These are phyloP conservation scores for Diaperis boleti DNA, from an alignment of 2,888 invertebrate genomes.

Conservation along the genomic window DNA sequence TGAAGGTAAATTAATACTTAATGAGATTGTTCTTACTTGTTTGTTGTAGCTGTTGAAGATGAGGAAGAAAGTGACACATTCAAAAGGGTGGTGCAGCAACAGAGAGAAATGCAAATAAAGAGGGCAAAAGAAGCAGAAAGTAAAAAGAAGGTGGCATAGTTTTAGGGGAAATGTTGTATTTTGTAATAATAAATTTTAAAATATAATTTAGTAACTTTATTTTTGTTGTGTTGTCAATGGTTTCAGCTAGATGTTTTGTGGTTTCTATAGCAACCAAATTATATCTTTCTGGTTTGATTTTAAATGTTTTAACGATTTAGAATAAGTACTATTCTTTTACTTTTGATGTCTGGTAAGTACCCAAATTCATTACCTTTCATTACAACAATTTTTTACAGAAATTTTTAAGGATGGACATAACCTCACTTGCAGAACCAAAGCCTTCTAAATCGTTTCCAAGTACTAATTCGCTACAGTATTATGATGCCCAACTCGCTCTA, in stretches of 20 bases:
- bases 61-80: constrained; percentile 61
- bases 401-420: constrained; percentile 7
- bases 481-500: constrained; percentile 48
- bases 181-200: no score
- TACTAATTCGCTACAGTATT: neutral
- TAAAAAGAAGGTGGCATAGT: constrained; percentile 45
- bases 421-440: constrained; percentile 9
- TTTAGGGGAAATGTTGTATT: no score
- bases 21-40: constrained; percentile 8
- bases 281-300: no score
- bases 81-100: constrained; percentile 61
- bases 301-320: no score
- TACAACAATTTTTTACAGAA: neutral
- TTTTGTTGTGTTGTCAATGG: no score
- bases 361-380: no score
- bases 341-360: no score
- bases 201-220: no score
- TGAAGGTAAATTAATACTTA: constrained; percentile 50
- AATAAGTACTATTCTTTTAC: no score
- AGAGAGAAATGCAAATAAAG: constrained; percentile 63
- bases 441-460: neutral
- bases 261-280: neutral
- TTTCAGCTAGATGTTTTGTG: neutral
- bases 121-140: constrained; percentile 61
- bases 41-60: constrained; percentile 47